phyloP scores from a whole-genome alignment of 2,113 vertebrate genomes.

The Python bivittatus region DNA sequence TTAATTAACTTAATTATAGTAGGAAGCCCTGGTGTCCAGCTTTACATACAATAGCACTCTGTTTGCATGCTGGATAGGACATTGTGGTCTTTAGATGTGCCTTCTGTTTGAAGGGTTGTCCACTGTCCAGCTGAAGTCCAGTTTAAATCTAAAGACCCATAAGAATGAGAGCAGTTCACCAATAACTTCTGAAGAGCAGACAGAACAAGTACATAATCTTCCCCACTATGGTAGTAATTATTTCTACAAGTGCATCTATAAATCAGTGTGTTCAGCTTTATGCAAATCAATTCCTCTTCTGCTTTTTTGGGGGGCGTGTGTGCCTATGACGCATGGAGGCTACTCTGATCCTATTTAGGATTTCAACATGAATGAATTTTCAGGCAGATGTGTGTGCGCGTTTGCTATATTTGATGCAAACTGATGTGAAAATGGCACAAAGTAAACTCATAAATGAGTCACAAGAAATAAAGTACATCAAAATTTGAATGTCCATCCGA shows the following conservation, averaged over 20 bases:
- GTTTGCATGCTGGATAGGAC: neutral
- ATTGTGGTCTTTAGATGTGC: neutral
- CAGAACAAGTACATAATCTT: neutral
- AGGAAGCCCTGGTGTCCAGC: neutral
- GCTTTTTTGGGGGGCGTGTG: neutral
- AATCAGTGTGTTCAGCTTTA: neutral
- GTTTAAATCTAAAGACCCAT: neutral
- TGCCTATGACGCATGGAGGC: neutral
- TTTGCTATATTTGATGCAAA: neutral
- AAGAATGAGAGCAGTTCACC: neutral
- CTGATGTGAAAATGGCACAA: neutral
- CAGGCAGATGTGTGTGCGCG: neutral
- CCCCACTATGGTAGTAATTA: neutral
- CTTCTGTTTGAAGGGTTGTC: neutral
- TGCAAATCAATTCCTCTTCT: neutral
- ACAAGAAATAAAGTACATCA: neutral
- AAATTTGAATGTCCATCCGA: neutral
- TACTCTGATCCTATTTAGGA: neutral
- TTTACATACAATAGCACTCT: neutral
- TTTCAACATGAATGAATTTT: neutral
- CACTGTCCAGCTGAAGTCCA: neutral
- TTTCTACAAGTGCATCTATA: neutral
- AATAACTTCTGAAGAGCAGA: neutral
- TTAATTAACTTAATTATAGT: neutral
- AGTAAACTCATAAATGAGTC: too few species aligned